Evolutionary conservation across 2,888 invertebrate species (phyloP).

Genomic region (Alentia gelatinosa): DNA sequence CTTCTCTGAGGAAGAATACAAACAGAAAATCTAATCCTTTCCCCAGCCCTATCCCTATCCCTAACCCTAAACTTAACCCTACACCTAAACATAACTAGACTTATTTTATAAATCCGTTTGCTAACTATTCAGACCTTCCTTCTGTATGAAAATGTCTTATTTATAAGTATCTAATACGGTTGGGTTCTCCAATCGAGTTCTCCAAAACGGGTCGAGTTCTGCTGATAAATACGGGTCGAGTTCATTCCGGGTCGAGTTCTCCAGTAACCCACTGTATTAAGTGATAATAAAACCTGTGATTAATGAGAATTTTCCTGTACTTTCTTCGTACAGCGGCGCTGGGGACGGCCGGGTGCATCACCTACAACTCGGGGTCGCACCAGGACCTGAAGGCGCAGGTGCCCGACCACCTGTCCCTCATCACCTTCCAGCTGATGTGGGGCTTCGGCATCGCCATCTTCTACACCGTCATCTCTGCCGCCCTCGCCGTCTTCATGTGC

Average conservation of each 20-base stretch:
- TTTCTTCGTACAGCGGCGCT: background rate
- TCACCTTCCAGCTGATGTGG: background rate
- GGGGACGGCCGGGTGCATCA: background rate
- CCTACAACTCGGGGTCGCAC: background rate
- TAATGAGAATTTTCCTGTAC: background rate
- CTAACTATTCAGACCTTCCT: background rate
- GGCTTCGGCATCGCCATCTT: constrained; percentile 11
- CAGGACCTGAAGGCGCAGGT: background rate
- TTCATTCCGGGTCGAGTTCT: too few relatives aligned
- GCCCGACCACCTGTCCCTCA: background rate
- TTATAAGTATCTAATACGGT: too few relatives aligned
- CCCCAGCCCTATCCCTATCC: too few relatives aligned
- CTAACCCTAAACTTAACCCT: too few relatives aligned
- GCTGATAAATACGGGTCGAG: too few relatives aligned
- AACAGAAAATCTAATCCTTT: too few relatives aligned
- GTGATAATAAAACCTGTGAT: background rate
- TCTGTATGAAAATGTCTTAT: too few relatives aligned
- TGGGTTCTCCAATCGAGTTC: too few relatives aligned
- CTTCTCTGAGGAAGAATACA: too few relatives aligned
- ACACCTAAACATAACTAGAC: too few relatives aligned
- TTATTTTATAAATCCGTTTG: background rate
- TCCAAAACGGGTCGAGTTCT: too few relatives aligned
- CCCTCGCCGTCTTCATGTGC: constrained; percentile 4
- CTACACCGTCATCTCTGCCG: background rate
- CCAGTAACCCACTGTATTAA: background rate